Evolutionary conservation across 2,113 vertebrate species (phyloP).

Genomic region (Bungarus multicinctus): DNA sequence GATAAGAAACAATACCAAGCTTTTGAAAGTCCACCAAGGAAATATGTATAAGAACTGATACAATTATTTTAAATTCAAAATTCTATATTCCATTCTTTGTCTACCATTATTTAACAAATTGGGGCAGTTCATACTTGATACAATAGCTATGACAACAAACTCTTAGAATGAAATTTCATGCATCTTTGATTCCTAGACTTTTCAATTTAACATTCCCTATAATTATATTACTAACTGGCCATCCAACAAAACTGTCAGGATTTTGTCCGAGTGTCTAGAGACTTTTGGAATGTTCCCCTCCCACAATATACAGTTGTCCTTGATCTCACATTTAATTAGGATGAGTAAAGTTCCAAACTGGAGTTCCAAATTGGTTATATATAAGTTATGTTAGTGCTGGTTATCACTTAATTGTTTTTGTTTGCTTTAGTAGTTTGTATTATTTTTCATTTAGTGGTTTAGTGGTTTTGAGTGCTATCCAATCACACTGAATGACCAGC

Average conservation of each 20-base stretch:
- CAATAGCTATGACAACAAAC: slow-evolving; percentile 1
- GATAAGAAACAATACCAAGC: slow-evolving; percentile 79
- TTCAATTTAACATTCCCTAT: not conserved
- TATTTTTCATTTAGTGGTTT: not conserved
- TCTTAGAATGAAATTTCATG: slow-evolving; percentile 28
- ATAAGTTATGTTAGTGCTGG: not conserved
- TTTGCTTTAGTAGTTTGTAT: not conserved
- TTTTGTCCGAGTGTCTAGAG: not conserved
- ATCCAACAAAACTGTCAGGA: not conserved
- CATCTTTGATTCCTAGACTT: not conserved
- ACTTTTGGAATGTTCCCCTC: not conserved
- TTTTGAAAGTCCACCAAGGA: slow-evolving; percentile 76
- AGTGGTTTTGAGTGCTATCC: not conserved
- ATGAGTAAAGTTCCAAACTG: not conserved
- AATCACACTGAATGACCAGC: not conserved
- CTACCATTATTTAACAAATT: slow-evolving; percentile 44
- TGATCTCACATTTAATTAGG: not conserved
- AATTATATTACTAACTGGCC: not conserved
- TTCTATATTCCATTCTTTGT: slow-evolving; percentile 40
- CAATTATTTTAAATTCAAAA: slow-evolving; percentile 58
- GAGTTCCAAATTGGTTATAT: not conserved
- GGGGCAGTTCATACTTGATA: slow-evolving; percentile 31
- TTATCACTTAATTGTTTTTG: not conserved
- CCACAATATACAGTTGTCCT: not conserved
- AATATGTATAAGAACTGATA: slow-evolving; percentile 58